Conservation (phyloP, 2,113 vertebrate species). For the Otocyon megalotis region DNA sequence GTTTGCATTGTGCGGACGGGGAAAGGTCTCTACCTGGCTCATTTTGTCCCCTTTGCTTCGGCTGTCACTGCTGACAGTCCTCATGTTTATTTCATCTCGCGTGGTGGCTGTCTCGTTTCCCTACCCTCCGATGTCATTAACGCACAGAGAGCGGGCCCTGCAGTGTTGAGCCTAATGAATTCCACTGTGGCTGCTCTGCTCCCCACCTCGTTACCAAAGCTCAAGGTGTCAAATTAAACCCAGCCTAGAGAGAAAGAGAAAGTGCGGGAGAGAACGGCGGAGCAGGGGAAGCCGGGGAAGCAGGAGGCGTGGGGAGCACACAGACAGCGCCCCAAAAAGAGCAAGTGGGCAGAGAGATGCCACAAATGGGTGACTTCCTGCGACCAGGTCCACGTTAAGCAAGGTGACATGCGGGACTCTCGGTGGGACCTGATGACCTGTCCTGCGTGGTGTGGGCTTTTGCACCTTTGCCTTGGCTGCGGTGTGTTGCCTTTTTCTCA, state of each 20-base stretch:
- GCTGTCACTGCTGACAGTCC: slow-evolving; percentile 95
- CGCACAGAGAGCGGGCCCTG: slow-evolving; percentile 93
- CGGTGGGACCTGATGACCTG: background rate
- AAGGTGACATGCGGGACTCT: background rate
- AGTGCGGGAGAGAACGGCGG: slow-evolving; percentile 41
- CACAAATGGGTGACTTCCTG: background rate
- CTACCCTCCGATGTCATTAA: slow-evolving; percentile 98
- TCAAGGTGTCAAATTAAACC: slow-evolving; percentile 99
- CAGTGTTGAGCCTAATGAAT: slow-evolving; percentile 97
- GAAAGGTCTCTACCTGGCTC: slow-evolving; percentile 93
- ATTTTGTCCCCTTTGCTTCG: slow-evolving; percentile 91
- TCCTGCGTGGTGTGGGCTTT: background rate
- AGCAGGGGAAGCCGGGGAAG: slow-evolving; percentile 59
- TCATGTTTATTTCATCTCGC: slow-evolving; percentile 99
- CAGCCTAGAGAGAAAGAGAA: slow-evolving; percentile 80
- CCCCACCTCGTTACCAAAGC: slow-evolving; percentile 94
- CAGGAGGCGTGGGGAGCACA: background rate
- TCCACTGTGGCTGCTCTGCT: slow-evolving; percentile 94
- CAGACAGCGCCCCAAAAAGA: background rate
- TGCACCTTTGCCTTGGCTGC: background rate
- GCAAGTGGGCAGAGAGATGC: background rate
- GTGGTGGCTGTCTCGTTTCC: slow-evolving; percentile 95
- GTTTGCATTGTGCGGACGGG: slow-evolving; percentile 90
- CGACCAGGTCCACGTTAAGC: background rate
- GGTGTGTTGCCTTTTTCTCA: background rate